Percentiles rank a stretch among this genome's conserved stretches.
Evolutionary conservation across 1,140 invertebrate species (phyloP).

Genomic region (Platorchestia sp.): DNA sequence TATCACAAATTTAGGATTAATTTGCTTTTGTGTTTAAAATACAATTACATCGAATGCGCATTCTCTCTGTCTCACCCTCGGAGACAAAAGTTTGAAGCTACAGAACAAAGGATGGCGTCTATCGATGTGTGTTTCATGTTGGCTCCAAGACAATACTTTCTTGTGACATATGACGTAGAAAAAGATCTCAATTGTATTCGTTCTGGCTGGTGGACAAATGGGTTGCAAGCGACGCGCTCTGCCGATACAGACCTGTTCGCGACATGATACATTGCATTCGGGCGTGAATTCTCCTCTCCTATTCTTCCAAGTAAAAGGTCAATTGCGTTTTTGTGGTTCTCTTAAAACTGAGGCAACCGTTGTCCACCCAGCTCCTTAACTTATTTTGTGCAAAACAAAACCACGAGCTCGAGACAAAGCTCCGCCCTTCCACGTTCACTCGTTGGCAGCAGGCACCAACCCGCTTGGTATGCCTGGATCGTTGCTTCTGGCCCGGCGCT

Average conservation of each 20-base stretch:
- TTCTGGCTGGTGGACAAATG: slow-evolving; percentile 37
- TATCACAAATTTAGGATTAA: neutral
- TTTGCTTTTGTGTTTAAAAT: neutral
- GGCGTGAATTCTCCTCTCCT: neutral
- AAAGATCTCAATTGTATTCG: slow-evolving; percentile 40
- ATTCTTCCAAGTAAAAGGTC: slow-evolving; percentile 1
- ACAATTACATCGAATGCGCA: neutral
- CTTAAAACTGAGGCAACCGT: neutral
- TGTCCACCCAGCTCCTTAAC: neutral
- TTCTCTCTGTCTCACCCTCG: neutral
- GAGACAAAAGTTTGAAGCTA: neutral
- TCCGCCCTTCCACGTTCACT: neutral
- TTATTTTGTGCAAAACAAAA: neutral
- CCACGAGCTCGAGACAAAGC: neutral
- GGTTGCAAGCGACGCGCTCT: slow-evolving; percentile 21
- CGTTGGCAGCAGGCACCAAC: too few species aligned
- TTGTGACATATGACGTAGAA: slow-evolving; percentile 40
- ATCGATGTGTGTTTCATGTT: neutral
- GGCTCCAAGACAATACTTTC: slow-evolving; percentile 39
- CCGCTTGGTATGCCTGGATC: neutral
- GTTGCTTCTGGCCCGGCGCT: neutral
- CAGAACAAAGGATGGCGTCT: neutral
- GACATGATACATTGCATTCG: neutral
- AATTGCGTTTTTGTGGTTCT: neutral
- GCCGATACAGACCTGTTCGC: neutral